A percentile compares a stretch with the other conserved stretches of the same genome.
Evolutionary conservation across 1,140 invertebrate species (phyloP).

Genomic region (Drosophila melanica): DNA sequence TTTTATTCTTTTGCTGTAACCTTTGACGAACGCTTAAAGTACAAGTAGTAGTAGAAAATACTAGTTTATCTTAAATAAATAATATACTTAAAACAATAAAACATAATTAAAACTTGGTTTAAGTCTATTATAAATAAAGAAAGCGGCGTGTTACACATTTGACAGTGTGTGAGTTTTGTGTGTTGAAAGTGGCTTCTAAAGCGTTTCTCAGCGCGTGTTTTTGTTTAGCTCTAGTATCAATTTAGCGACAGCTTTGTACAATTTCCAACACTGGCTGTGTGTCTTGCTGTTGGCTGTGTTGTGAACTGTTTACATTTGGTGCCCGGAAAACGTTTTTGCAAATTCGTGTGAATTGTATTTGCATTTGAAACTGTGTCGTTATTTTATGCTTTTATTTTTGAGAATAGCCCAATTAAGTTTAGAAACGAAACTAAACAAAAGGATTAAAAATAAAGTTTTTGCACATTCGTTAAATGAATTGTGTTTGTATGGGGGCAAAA

Average conservation of each 20-base stretch:
- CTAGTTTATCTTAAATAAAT: slow-evolving; percentile 38
- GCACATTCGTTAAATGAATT: slow-evolving; percentile 68
- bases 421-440: slow-evolving; percentile 47
- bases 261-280: slow-evolving; percentile 47
- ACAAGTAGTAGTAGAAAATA: slow-evolving; percentile 38
- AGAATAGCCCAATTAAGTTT: slow-evolving; percentile 53
- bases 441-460: slow-evolving; percentile 35
- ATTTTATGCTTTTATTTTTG: slow-evolving; percentile 19
- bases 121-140: slow-evolving; percentile 33
- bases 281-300: slow-evolving; percentile 27
- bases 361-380: slow-evolving; percentile 64
- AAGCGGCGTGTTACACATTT: slow-evolving; percentile 52
- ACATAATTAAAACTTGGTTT: slow-evolving; percentile 10
- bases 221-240: slow-evolving; percentile 51
- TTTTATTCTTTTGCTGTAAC: slow-evolving; percentile 50
- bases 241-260: slow-evolving; percentile 57
- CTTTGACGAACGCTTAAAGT: slow-evolving; percentile 44
- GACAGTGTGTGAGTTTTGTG: slow-evolving; percentile 33
- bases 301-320: slow-evolving; percentile 57
- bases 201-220: slow-evolving; percentile 60
- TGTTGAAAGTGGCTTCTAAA: slow-evolving; percentile 48
- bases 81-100: slow-evolving; percentile 22
- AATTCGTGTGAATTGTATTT: slow-evolving; percentile 55
- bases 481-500: slow-evolving; percentile 72
- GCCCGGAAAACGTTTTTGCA: slow-evolving; percentile 59